A percentile compares a stretch with the other conserved stretches of the same genome.
phyloP scores from a whole-genome alignment of 1,140 invertebrate genomes.

The Magallana gigas region DNA sequence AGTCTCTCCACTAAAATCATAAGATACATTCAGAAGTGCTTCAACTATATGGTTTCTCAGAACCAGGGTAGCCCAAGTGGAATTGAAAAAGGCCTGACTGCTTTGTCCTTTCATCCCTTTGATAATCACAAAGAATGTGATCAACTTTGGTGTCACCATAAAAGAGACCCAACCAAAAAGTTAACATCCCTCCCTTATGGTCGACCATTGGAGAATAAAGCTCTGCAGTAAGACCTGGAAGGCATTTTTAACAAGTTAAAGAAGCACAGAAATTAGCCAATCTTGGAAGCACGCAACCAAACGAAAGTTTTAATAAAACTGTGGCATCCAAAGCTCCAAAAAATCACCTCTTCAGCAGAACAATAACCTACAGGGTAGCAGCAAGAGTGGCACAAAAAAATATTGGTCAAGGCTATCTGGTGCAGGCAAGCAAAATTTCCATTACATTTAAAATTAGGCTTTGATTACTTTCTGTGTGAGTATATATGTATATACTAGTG shows the following conservation, averaged over 20 bases:
- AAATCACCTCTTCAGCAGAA: too few species aligned
- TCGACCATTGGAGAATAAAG: background rate
- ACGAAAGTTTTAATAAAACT: too few species aligned
- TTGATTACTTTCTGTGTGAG: too few species aligned
- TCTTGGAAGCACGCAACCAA: too few species aligned
- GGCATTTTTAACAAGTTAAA: background rate
- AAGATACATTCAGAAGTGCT: conserved; percentile 10
- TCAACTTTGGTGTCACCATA: background rate
- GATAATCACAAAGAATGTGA: background rate
- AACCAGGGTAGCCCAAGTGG: conserved; percentile 23
- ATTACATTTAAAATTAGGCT: too few species aligned
- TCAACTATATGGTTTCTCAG: conserved; percentile 24
- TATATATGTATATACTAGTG: background rate
- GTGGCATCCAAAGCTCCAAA: too few species aligned
- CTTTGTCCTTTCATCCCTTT: conserved; percentile 1
- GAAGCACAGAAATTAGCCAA: background rate
- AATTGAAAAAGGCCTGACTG: background rate
- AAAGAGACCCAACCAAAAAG: background rate
- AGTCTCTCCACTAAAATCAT: background rate
- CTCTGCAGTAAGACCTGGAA: background rate
- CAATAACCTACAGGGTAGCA: too few species aligned
- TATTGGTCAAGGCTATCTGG: too few species aligned
- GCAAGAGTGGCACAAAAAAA: too few species aligned
- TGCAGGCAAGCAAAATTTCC: too few species aligned
- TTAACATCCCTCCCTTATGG: background rate